Conservation (phyloP, 1,140 invertebrate species). For the Leptinotarsa texana region DNA sequence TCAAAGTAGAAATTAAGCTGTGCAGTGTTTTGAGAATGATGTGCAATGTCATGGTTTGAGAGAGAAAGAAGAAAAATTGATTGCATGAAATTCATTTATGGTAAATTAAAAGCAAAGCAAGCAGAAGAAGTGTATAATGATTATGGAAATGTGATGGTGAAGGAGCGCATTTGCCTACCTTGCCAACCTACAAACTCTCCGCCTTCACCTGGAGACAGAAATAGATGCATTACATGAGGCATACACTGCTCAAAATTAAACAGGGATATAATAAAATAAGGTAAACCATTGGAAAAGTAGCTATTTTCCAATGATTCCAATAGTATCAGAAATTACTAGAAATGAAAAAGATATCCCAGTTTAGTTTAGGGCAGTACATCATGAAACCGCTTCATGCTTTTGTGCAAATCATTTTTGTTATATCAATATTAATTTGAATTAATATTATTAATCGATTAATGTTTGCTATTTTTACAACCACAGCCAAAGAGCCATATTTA, state of each 20-base stretch:
- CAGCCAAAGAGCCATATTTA: constrained; percentile 35
- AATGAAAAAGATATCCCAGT: constrained; percentile 9
- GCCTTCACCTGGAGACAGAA: constrained; percentile 73
- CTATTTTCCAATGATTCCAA: neutral
- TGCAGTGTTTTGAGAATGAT: constrained; percentile 1
- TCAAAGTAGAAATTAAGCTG: neutral
- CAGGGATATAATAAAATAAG: constrained; percentile 1
- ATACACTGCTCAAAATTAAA: constrained; percentile 35
- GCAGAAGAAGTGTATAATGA: constrained; percentile 48
- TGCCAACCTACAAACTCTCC: constrained; percentile 84
- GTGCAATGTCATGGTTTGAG: neutral
- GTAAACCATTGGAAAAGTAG: neutral
- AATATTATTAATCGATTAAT: constrained; percentile 38
- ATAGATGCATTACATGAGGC: constrained; percentile 57
- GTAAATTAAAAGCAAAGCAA: constrained; percentile 46
- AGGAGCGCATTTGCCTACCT: constrained; percentile 68
- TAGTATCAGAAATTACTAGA: neutral
- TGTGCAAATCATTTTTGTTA: constrained; percentile 48
- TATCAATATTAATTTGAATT: constrained; percentile 37
- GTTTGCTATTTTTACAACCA: constrained; percentile 32
- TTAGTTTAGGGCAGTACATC: constrained; percentile 33
- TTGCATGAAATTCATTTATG: neutral
- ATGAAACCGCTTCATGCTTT: constrained; percentile 53
- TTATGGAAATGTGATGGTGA: constrained; percentile 52
- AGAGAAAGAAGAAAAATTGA: neutral